These are phyloP conservation scores for Aptenodytes patagonicus DNA, from an alignment of 2,113 vertebrate genomes.

Conservation along the genomic window DNA sequence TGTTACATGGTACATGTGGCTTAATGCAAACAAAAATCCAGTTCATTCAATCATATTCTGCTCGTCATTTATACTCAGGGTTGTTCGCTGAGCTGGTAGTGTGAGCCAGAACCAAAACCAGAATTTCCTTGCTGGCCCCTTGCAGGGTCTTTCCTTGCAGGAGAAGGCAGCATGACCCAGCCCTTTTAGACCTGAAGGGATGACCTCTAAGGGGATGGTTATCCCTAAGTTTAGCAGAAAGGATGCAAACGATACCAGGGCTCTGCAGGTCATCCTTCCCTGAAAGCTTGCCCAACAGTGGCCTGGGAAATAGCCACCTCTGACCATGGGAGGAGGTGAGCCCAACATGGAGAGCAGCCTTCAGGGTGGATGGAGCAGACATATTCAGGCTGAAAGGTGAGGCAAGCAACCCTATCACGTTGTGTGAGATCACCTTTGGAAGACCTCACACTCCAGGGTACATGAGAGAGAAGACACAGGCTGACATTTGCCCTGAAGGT, in stretches of 20 bases:
- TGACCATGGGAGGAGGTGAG: not conserved
- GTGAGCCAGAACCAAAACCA: not conserved
- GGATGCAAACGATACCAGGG: not conserved
- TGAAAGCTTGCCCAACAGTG: not conserved
- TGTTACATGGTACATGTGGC: not conserved
- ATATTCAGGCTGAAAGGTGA: not conserved
- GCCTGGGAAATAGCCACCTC: not conserved
- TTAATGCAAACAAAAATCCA: not conserved
- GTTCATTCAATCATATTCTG: not conserved
- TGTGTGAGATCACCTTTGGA: not conserved
- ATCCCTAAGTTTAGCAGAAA: not conserved
- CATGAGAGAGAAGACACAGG: not conserved
- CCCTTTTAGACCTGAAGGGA: not conserved
- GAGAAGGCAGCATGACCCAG: not conserved
- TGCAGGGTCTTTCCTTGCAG: not conserved
- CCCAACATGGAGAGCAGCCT: not conserved
- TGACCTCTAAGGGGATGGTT: not conserved
- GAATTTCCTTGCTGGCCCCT: not conserved
- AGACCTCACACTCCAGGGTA: not conserved
- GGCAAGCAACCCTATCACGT: not conserved
- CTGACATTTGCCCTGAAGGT: not conserved
- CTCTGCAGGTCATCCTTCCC: not conserved
- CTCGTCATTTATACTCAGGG: rapidly evolving
- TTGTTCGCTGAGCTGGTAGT: not conserved
- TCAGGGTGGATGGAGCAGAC: not conserved